Percentiles rank a stretch among this genome's conserved stretches.
Evolutionary conservation across 1,140 invertebrate genomes (phyloP).

Genomic region (Pseudomyrmex flavicornis): DNA sequence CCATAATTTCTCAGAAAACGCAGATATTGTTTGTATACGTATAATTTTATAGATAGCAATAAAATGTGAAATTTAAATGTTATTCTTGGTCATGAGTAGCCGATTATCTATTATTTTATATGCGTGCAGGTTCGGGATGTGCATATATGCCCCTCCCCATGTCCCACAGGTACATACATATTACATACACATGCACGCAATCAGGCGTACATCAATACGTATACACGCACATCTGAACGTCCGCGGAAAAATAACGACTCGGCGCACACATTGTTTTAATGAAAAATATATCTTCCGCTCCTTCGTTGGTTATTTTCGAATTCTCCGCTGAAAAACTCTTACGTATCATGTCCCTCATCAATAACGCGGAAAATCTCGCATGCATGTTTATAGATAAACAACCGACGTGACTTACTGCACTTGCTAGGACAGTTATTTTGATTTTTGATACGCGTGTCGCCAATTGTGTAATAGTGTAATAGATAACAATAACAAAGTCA

Average conservation of each 20-base stretch:
- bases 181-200: too few species aligned
- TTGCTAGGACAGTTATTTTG: too few species aligned
- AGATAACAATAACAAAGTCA: not conserved
- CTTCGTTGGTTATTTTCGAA: constrained; percentile 37
- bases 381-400: constrained; percentile 50
- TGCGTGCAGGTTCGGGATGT: not conserved
- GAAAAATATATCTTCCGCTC: constrained; percentile 22
- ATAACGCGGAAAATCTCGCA: constrained; percentile 45
- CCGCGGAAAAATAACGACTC: constrained; percentile 26
- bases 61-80: constrained; percentile 7
- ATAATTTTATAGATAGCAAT: too few species aligned
- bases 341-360: constrained; percentile 33
- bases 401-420: not conserved
- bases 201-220: not conserved
- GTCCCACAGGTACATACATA: not conserved
- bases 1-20: constrained; percentile 17
- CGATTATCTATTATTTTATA: constrained; percentile 15
- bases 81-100: not conserved
- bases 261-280: constrained; percentile 36
- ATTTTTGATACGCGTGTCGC: not conserved
- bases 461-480: constrained; percentile 39
- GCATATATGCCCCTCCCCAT: constrained; percentile 4
- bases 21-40: not conserved
- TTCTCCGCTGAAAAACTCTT: constrained; percentile 38
- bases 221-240: not conserved